These are phyloP conservation scores for Sesamia inferens DNA, from an alignment of 2,888 invertebrate genomes.

Conservation along the genomic window DNA sequence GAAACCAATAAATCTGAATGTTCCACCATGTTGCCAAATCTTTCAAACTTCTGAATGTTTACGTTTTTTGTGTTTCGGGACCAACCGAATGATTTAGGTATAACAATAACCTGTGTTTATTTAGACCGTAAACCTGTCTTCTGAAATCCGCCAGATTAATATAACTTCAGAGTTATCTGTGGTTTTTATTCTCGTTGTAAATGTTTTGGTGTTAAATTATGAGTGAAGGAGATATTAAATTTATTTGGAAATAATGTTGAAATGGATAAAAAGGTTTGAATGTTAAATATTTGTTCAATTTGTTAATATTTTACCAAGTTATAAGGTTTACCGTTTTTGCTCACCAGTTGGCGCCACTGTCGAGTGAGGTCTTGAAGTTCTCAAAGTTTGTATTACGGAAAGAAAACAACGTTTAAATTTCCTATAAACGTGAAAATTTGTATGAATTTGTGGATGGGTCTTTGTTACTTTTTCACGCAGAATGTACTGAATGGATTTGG, in stretches of 20 bases:
- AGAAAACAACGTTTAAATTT: too few species aligned
- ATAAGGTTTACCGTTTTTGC: background rate
- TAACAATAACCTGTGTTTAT: slow-evolving; percentile 52
- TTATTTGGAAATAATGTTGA: background rate
- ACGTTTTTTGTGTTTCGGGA: slow-evolving; percentile 29
- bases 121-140: slow-evolving; percentile 51
- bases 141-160: slow-evolving; percentile 38
- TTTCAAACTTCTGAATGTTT: slow-evolving; percentile 32
- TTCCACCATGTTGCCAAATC: slow-evolving; percentile 13
- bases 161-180: slow-evolving; percentile 13
- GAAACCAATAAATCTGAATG: slow-evolving; percentile 15
- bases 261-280: background rate
- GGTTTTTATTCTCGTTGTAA: slow-evolving; percentile 15
- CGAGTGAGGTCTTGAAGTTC: too few species aligned
- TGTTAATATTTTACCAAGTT: too few species aligned
- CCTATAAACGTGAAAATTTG: too few species aligned
- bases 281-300: background rate
- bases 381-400: too few species aligned
- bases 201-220: slow-evolving; percentile 10
- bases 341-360: background rate
- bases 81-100: slow-evolving; percentile 55
- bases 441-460: too few species aligned
- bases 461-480: too few species aligned
- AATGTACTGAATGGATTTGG: too few species aligned
- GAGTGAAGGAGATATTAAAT: background rate